Conservation (phyloP, 2,113 vertebrate genomes). For the Cavia porcellus region DNA sequence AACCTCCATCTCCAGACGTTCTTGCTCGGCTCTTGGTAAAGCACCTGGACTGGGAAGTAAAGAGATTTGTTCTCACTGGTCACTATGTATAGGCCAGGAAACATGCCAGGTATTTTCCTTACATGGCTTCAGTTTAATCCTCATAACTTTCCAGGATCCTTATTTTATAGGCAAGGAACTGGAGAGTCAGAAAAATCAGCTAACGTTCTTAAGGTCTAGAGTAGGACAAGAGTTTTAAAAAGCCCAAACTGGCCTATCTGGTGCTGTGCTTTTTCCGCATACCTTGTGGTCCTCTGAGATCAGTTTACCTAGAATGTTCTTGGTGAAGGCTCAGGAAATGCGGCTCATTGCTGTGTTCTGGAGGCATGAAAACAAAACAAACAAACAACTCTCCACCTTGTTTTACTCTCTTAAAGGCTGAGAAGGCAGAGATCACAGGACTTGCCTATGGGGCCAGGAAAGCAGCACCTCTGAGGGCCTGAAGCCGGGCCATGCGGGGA, state of each 20-base stretch:
- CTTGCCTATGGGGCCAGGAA: not conserved
- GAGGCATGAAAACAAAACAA: not conserved
- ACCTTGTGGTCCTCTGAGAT: not conserved
- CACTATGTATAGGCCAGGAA: not conserved
- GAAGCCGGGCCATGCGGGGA: not conserved
- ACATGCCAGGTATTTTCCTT: slow-evolving; percentile 25
- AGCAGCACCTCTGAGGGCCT: not conserved
- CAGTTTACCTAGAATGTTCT: slow-evolving; percentile 22
- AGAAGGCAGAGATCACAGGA: not conserved
- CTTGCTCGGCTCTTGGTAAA: not conserved
- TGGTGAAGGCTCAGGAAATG: not conserved
- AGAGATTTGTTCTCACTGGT: slow-evolving; percentile 47
- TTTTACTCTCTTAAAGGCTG: slow-evolving; percentile 18
- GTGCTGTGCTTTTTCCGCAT: not conserved
- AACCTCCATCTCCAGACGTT: not conserved
- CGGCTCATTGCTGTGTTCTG: not conserved
- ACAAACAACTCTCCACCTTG: not conserved
- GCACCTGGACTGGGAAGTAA: not conserved
- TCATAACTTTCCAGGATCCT: not conserved
- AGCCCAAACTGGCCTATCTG: not conserved
- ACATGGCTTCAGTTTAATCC: slow-evolving; percentile 25
- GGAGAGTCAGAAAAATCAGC: not conserved
- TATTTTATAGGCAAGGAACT: slow-evolving; percentile 30
- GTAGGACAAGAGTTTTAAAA: not conserved
- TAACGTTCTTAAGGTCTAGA: slow-evolving; percentile 41